Evolutionary conservation across 2,888 invertebrate species (phyloP), one percentile per base, ranked within the genome.

Genomic region (Cistogaster globosa): DNA sequence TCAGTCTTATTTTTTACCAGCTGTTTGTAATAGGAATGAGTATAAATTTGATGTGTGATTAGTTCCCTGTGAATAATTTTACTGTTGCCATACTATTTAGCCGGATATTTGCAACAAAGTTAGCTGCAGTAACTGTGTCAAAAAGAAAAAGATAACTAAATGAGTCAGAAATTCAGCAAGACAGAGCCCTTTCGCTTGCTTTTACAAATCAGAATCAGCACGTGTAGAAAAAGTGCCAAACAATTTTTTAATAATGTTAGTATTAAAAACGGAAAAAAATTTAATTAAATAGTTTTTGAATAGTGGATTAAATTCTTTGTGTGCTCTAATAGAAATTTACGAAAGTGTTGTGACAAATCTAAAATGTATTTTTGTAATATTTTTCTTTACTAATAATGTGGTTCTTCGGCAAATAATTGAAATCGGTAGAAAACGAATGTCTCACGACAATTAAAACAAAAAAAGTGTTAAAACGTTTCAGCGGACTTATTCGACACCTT

Each of bases 161-260:
- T 91, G 90, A 89, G 87, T 91, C 89, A 90, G 89, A 91, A 82
- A 89, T 88, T 91, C 91, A 89, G 89, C 92, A 91, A 92, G 90
- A 91, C 92, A 91, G 90, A 90, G 90, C 91, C 85, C 92, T 92
- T 92, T 92, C 92, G 92, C 92, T 92, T 92, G 91, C 89, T 92
- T 92, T 92, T 90, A 91, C 89, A 92, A 92, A 92, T 91, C 92
- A 91, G 87, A 89, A 89, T 91, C 91, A 92, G 92, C 92, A 92
- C 92, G 92, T 92, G 92, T 92, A 90, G 91, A 90, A 42, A 91
- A 92, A 93, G 93, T 92, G 93, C 93, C 93, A 93, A 92, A 92
- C 89, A 90, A 90, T 90, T 90, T 89, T 92, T 22, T 90, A 87
- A 88, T 91, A 91, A 92, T 92, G 92, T 92, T 90, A 92, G 92